Conservation (phyloP, 1,140 invertebrate species). For the Cherax quadricarinatus region DNA sequence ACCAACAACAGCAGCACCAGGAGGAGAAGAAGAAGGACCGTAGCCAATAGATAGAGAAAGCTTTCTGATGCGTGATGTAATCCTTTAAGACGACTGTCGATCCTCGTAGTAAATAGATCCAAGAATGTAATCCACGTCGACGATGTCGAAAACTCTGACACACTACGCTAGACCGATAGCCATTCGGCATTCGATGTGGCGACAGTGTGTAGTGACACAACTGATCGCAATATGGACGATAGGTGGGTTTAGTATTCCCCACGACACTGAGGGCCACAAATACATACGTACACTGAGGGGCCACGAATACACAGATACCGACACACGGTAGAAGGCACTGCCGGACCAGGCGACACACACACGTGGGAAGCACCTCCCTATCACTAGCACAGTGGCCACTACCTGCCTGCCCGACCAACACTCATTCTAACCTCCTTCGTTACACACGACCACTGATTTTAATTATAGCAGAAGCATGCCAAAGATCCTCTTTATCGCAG, state of each 20-base stretch:
- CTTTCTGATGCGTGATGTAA: constrained; percentile 19
- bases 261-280: not conserved
- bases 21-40: not conserved
- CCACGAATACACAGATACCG: not conserved
- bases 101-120: not conserved
- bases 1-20: not conserved
- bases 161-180: not conserved
- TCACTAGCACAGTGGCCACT: not conserved
- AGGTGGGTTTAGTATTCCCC: not conserved
- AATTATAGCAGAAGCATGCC: not conserved
- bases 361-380: not conserved
- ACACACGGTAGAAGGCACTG: not conserved
- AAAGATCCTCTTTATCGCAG: not conserved
- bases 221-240: not conserved
- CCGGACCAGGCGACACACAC: not conserved
- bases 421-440: not conserved
- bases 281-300: not conserved
- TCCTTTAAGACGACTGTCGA: not conserved
- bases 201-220: not conserved
- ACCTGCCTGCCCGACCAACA: not conserved
- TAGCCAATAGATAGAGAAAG: not conserved
- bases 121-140: constrained; percentile 25
- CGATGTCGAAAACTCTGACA: not conserved
- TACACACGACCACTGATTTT: not conserved
- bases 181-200: not conserved